These are phyloP conservation scores for Drosophila hamatofila DNA, from an alignment of 2,888 invertebrate species.

Conservation along the genomic window DNA sequence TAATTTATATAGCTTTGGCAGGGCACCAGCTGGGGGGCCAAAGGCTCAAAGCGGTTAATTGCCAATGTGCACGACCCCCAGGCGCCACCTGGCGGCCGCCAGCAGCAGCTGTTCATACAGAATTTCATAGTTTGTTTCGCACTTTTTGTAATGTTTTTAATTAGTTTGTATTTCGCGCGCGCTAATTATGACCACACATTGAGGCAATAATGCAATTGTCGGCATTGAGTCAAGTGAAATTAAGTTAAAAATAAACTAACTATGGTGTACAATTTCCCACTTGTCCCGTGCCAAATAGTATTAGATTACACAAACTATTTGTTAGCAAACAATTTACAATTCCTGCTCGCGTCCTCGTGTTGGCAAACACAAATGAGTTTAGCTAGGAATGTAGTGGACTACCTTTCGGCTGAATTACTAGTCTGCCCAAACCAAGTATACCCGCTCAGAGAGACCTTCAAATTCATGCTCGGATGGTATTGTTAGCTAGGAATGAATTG, in stretches of 20 bases:
- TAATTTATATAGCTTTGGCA: conserved; percentile 67
- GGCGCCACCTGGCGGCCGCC: conserved; percentile 44
- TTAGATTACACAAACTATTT: conserved; percentile 16
- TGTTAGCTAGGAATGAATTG: not conserved
- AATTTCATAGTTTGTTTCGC: not conserved
- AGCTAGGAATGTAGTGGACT: not conserved
- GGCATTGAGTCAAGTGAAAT: conserved; percentile 22
- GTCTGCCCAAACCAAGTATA: too few relatives aligned
- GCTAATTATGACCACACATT: conserved; percentile 56
- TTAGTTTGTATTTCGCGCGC: conserved; percentile 40
- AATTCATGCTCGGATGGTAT: too few relatives aligned
- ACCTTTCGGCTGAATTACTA: too few relatives aligned
- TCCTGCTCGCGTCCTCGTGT: not conserved
- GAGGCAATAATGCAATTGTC: conserved; percentile 38
- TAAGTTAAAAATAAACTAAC: conserved; percentile 10
- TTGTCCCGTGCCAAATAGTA: conserved; percentile 2
- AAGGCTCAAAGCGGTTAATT: conserved; percentile 57
- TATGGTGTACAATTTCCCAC: conserved; percentile 1
- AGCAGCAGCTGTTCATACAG: conserved; percentile 11
- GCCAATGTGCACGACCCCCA: conserved; percentile 50
- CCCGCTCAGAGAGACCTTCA: too few relatives aligned
- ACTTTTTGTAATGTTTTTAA: not conserved
- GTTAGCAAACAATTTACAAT: conserved; percentile 1
- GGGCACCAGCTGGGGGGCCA: conserved; percentile 29
- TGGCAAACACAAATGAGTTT: not conserved